Percentiles rank a stretch among this genome's conserved stretches.
Conservation (phyloP, 2,113 vertebrate species). For the Zosterops borbonicus region DNA sequence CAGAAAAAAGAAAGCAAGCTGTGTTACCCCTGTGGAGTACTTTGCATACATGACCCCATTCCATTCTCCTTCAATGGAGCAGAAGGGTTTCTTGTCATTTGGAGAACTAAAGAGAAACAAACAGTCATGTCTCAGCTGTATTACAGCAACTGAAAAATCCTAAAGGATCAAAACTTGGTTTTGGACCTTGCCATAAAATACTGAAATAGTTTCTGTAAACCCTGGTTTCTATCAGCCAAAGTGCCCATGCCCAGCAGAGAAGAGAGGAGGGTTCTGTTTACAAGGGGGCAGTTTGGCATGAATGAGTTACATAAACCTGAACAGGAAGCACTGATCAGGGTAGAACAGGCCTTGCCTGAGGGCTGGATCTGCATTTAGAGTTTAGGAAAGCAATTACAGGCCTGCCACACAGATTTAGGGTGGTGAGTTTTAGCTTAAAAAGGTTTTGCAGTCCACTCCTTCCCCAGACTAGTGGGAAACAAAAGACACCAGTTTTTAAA, state of each 20-base stretch:
- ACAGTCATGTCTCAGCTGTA: background rate
- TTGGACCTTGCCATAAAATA: no score
- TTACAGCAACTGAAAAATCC: background rate
- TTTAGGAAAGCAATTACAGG: background rate
- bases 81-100: conserved; percentile 97
- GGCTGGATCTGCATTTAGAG: background rate
- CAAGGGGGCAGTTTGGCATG: background rate
- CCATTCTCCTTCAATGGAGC: conserved; percentile 97
- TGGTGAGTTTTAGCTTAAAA: background rate
- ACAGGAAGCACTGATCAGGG: background rate
- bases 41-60: conserved; percentile 98
- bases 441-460: background rate
- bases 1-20: background rate
- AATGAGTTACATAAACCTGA: background rate
- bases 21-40: conserved; percentile 88
- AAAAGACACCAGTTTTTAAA: background rate
- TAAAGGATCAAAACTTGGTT: background rate
- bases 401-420: background rate
- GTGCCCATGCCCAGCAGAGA: background rate
- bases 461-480: background rate
- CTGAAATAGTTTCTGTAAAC: background rate
- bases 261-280: background rate
- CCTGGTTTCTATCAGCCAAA: background rate
- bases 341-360: background rate
- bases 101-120: conserved; percentile 81